These are phyloP conservation scores for Coelinius sp. DNA, from an alignment of 2,888 invertebrate genomes.

Conservation along the genomic window DNA sequence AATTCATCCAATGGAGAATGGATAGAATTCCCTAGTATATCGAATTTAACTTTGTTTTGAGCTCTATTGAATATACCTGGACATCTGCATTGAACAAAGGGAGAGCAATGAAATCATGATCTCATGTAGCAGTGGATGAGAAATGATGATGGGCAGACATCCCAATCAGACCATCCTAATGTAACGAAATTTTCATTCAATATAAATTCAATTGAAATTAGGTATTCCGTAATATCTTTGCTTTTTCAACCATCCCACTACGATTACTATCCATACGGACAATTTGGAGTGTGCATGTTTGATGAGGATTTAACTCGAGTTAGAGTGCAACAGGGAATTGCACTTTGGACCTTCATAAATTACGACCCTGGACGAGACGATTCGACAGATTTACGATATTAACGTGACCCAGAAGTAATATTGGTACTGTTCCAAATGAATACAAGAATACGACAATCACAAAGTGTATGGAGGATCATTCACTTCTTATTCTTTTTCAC, in stretches of 20 bases:
- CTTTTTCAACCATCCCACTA: not conserved
- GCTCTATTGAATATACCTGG: not conserved
- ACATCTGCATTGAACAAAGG: not conserved
- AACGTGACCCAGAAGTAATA: constrained; percentile 22
- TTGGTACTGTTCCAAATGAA: not conserved
- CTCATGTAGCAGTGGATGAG: not conserved
- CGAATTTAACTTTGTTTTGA: not conserved
- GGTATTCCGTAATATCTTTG: not conserved
- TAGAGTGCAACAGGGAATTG: constrained; percentile 62
- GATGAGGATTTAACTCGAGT: constrained; percentile 58
- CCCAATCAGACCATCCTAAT: too few relatives aligned
- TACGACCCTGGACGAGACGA: constrained; percentile 45
- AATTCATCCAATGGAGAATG: too few relatives aligned
- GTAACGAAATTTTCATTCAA: not conserved
- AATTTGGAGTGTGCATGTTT: constrained; percentile 57
- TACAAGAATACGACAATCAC: too few relatives aligned
- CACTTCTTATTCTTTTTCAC: not conserved
- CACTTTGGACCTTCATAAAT: constrained; percentile 65
- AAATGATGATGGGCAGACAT: not conserved
- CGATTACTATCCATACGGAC: constrained; percentile 15
- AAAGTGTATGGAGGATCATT: not conserved
- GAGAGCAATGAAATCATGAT: too few relatives aligned
- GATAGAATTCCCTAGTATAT: not conserved
- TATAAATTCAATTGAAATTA: not conserved
- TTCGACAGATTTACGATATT: constrained; percentile 40